phyloP scores from a whole-genome alignment of 2,113 vertebrate genomes.

The Anhinga rufa region DNA sequence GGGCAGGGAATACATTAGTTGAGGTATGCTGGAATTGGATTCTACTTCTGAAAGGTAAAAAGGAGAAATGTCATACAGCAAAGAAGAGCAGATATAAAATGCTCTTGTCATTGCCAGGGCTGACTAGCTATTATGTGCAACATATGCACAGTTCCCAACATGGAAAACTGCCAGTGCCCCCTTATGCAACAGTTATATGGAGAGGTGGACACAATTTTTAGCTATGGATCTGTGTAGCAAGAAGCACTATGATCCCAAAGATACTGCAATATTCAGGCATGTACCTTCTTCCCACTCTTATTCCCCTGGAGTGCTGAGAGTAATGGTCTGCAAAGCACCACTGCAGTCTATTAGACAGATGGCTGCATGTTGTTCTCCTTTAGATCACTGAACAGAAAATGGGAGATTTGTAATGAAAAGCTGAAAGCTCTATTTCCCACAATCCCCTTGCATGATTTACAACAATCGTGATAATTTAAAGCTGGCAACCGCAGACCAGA shows the following conservation, averaged over 20 bases:
- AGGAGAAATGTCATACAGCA: neutral
- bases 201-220: neutral
- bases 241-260: neutral
- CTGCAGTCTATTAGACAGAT: neutral
- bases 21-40: neutral
- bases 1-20: neutral
- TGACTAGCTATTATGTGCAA: neutral
- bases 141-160: neutral
- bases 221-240: neutral
- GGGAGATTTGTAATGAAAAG: neutral
- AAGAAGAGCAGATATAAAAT: neutral
- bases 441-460: neutral
- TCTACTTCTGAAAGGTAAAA: neutral
- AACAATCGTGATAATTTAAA: neutral
- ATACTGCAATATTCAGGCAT: neutral
- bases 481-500: neutral
- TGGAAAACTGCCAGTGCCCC: fast-evolving
- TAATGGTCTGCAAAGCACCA: neutral
- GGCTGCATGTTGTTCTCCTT: neutral
- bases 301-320: neutral
- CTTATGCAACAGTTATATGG: neutral
- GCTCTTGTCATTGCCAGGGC: fast-evolving
- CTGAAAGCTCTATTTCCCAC: slow-evolving; percentile 3
- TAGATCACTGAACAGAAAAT: neutral
- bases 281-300: neutral